A percentile compares a stretch with the other conserved stretches of the same genome.
phyloP scores from a whole-genome alignment of 2,888 invertebrate species.

The Cryptus armator region DNA sequence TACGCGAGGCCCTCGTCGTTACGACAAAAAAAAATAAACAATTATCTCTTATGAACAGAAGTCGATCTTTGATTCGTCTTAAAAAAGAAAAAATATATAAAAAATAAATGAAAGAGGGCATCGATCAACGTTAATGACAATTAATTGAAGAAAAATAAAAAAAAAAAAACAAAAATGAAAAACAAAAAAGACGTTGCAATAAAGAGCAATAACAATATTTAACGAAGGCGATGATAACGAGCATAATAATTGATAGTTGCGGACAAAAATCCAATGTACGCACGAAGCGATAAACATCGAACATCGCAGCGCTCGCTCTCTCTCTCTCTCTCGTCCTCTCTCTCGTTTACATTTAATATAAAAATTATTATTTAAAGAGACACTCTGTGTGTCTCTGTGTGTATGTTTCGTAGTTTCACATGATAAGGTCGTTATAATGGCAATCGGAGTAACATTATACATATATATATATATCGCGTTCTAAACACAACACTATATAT shows the following conservation, averaged over 20 bases:
- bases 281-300: conserved; percentile 56
- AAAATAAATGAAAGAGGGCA: not conserved
- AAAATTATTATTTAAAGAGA: conserved; percentile 11
- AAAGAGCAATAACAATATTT: conserved; percentile 41
- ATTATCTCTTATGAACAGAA: not conserved
- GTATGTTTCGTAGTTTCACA: conserved; percentile 53
- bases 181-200: conserved; percentile 5
- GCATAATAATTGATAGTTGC: conserved; percentile 48
- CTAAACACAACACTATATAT: conserved; percentile 29
- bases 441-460: conserved; percentile 61
- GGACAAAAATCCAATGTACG: conserved; percentile 42
- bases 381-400: not conserved
- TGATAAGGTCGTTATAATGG: conserved; percentile 61
- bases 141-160: conserved; percentile 1
- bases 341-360: conserved; percentile 7
- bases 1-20: conserved; percentile 42
- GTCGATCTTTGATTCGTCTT: not conserved
- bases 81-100: not conserved
- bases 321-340: not conserved
- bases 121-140: conserved; percentile 18
- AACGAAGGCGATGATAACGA: conserved; percentile 58
- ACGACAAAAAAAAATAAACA: conserved; percentile 23
- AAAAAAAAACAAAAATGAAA: not conserved
- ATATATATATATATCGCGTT: conserved; percentile 46
- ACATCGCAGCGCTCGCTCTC: conserved; percentile 19